phyloP scores from a whole-genome alignment of 2,888 invertebrate genomes.

The Epinotia bilunana region DNA sequence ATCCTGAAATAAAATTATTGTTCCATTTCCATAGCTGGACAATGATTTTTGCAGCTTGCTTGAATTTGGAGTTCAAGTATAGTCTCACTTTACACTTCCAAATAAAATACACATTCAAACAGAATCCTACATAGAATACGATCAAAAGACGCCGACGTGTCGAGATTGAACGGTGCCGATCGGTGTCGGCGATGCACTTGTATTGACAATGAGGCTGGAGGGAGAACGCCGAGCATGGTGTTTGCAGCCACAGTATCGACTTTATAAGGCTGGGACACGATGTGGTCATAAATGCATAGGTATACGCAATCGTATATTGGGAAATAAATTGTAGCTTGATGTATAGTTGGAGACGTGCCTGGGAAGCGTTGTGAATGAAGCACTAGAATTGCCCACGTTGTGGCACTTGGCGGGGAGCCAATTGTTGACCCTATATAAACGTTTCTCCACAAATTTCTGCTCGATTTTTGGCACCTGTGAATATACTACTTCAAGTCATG shows the following conservation, averaged over 20 bases:
- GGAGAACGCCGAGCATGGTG: constrained; percentile 18
- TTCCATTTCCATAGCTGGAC: neutral
- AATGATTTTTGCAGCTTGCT: neutral
- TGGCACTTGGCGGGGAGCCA: constrained; percentile 32
- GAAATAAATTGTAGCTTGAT: constrained; percentile 24
- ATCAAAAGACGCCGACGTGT: constrained; percentile 36
- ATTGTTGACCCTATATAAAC: constrained; percentile 18
- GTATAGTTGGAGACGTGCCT: constrained; percentile 28
- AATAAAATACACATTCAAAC: constrained; percentile 1
- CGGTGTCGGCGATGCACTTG: constrained; percentile 40
- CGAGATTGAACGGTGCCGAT: constrained; percentile 22
- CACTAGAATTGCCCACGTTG: constrained; percentile 21
- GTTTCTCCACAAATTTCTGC: constrained; percentile 20
- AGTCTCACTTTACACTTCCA: neutral
- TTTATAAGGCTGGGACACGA: constrained; percentile 5
- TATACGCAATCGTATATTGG: constrained; percentile 16
- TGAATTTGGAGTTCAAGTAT: neutral
- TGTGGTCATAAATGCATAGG: constrained; percentile 1
- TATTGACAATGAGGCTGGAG: constrained; percentile 36
- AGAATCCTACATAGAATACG: neutral
- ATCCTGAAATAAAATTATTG: neutral
- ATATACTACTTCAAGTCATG: neutral
- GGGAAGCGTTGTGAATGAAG: constrained; percentile 31
- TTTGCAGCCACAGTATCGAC: constrained; percentile 14
- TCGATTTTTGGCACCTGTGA: constrained; percentile 12